Base-by-base conservation (phyloP, 2,113 vertebrate genomes). In the Nibea coibor region DNA sequence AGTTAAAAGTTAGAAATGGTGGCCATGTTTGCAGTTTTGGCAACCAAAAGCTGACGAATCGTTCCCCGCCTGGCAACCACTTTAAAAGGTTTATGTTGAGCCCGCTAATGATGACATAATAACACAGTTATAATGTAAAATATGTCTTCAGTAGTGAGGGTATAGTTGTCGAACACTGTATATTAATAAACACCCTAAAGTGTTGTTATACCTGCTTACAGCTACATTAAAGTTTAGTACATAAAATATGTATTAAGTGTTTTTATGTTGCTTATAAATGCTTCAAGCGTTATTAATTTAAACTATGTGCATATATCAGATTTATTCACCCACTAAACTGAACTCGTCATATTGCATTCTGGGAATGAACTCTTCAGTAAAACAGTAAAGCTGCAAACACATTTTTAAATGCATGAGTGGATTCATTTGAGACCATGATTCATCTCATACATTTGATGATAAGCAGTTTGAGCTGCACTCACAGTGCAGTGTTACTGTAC, bases 401-500 rank as follows among this genome's bases (percentile, higher is more conserved):
- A 45, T 24, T 56, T 54, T n/a, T 4, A 54, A 54, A 56, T 28
- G 4, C n/a, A 26, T 26, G 31, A 24, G 48, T 28, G 5, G 19
- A 72, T 57, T 61, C 4, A 28, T 24, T 15, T 28, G 43, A 62
- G 61, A 4, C 28, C 69, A 20, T 75, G 78, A 78, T 57, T 81
- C 74, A 65, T 43, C 58, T 28, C 17, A 78, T 80, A n/a, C 28
- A 75, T 76, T 17, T 9, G 51, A 69, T 43, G 56, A 84, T 47
- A 53, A 62, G 79, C 72, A 61, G 72, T 20, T 45, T 14, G 74
- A 81, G 79, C 70, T 26, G 31, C 75, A 75, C 65, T 75, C 65
- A 75, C 64, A 70, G 75, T 15, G 66, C 66, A 54, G 66, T 58
- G 81, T 87, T 91, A 93, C 93, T 82, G 86, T 95, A 94, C 92